Percentiles rank a stretch among this genome's conserved stretches.
Evolutionary conservation across 2,113 vertebrate species (phyloP).

Genomic region (Elephas maximus): DNA sequence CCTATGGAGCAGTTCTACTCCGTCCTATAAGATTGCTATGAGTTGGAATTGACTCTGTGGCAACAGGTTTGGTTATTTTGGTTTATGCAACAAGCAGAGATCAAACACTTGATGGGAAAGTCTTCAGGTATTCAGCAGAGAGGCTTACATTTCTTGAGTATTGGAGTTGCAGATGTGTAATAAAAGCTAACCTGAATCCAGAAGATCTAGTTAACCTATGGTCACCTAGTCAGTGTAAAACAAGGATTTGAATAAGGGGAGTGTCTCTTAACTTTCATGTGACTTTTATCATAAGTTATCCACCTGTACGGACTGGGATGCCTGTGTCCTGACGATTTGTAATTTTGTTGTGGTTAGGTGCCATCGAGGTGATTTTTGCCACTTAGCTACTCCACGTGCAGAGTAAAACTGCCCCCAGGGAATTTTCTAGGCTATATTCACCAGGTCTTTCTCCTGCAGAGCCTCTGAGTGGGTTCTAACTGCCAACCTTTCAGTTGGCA

Average conservation of each 20-base stretch:
- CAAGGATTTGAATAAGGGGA: not conserved
- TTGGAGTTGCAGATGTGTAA: not conserved
- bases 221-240: not conserved
- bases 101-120: not conserved
- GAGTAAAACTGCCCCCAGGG: not conserved
- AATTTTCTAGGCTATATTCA: not conserved
- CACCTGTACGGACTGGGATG: not conserved
- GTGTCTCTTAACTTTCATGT: not conserved
- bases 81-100: not conserved
- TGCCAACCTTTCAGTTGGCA: not conserved
- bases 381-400: no score
- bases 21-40: no score
- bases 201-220: not conserved
- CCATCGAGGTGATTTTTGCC: no score
- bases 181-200: not conserved
- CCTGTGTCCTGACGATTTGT: not conserved
- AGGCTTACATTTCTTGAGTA: not conserved
- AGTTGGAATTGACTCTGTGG: no score
- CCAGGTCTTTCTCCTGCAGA: not conserved
- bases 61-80: no score
- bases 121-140: not conserved
- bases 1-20: no score
- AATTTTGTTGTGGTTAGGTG: not conserved
- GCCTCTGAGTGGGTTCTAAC: not conserved
- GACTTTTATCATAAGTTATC: not conserved